A percentile compares a stretch with the other conserved stretches of the same genome.
Evolutionary conservation across 2,113 vertebrate species (phyloP).

Genomic region (Nothobranchius kuhntae): DNA sequence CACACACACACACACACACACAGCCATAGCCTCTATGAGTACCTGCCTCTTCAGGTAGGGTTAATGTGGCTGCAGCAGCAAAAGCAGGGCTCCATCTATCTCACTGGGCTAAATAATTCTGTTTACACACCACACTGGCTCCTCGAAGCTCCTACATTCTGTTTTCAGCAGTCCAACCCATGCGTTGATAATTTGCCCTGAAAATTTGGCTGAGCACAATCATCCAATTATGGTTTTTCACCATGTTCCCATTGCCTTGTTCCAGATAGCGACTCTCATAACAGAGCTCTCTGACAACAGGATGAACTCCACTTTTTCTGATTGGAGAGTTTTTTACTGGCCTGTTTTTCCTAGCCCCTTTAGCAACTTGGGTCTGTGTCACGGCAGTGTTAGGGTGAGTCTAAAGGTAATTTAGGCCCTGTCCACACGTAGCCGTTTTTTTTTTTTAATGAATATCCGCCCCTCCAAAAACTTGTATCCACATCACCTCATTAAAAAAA

Average conservation of each 20-base stretch:
- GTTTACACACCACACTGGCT: constrained; percentile 64
- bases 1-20: constrained; percentile 13
- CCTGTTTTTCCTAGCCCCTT: not conserved
- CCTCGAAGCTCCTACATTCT: constrained; percentile 66
- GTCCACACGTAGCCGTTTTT: no score
- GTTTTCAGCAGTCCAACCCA: constrained; percentile 60
- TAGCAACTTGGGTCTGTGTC: constrained; percentile 4
- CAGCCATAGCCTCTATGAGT: not conserved
- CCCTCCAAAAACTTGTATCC: no score
- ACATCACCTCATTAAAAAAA: no score
- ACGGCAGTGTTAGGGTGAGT: not conserved
- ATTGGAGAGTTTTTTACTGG: not conserved
- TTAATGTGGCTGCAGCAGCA: constrained; percentile 35
- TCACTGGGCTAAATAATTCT: constrained; percentile 70
- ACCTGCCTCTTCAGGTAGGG: constrained; percentile 27
- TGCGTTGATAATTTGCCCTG: constrained; percentile 72
- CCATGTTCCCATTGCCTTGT: constrained; percentile 63
- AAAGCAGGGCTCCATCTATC: constrained; percentile 63
- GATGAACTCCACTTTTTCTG: constrained; percentile 19
- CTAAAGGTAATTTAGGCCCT: constrained; percentile 19
- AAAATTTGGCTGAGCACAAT: constrained; percentile 62
- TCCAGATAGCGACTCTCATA: constrained; percentile 59
- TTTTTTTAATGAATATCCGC: no score
- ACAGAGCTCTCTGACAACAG: constrained; percentile 50
- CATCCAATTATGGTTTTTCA: constrained; percentile 72